Conservation (phyloP, 2,797 vertebrate genomes). For the Myotis myotis region DNA sequence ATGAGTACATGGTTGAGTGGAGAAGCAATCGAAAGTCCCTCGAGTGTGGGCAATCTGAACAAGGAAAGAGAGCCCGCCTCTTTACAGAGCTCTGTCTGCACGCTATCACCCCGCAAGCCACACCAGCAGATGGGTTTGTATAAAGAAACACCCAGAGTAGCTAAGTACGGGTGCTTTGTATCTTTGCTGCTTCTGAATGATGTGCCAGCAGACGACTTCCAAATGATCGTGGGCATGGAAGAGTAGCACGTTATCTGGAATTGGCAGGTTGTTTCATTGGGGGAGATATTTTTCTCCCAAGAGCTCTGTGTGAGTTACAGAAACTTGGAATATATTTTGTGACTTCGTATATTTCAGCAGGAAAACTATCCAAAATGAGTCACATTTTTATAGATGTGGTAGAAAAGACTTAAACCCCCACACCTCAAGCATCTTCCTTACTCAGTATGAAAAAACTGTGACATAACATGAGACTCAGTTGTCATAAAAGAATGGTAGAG, state of each 20-base stretch:
- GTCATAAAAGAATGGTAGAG: background rate
- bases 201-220: background rate
- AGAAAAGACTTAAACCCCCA: background rate
- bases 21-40: background rate
- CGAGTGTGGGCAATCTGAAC: background rate
- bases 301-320: background rate
- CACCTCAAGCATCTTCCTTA: background rate
- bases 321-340: background rate
- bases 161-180: background rate
- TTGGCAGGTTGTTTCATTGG: background rate
- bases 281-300: background rate
- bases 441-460: background rate
- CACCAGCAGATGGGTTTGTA: background rate
- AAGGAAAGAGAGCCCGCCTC: background rate
- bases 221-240: background rate
- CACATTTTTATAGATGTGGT: background rate
- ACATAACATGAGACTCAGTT: background rate
- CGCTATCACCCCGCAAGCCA: background rate
- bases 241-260: background rate
- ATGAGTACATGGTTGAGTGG: background rate
- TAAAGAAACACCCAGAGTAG: background rate
- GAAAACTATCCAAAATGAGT: background rate
- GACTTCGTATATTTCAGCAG: background rate
- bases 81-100: background rate
- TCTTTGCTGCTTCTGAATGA: background rate